Evolutionary conservation across 2,113 vertebrate genomes (phyloP), one percentile per base, ranked within the genome.

Genomic region (Piaya cayana): DNA sequence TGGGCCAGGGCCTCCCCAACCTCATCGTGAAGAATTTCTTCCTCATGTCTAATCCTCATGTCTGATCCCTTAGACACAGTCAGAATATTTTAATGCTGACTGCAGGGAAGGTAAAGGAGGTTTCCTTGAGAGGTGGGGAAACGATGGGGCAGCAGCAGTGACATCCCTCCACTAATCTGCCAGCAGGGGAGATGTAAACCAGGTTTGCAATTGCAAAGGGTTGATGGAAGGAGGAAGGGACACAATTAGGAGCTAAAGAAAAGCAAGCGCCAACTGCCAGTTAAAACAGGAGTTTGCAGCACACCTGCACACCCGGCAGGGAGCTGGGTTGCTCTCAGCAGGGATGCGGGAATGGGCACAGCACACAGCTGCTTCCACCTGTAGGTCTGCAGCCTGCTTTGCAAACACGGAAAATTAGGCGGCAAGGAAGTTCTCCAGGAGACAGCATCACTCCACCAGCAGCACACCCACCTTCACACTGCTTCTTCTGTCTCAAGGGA

Each of bases 71-170:
- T 8, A 43, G 56, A 39, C 75, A 80, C 47, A 7, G 42, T 2
- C 26, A 26, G 52, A 36, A n/a, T 19, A 43, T 55, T 84, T 30
- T 23, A 53, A n/a, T 7, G 50, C n/a, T 15, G 79, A 55, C 62
- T 75, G 62, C 79, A 55, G 56, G 74, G 59, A 63, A 27, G 23
- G 60, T 9, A 50, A 43, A 47, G 42, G 59, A 65, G 20, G 49
- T 62, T 45, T 72, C 59, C 4, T 1, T 6, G 23, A 1, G 5
- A 59, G 52, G 9, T 1, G 4, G 7, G 52, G 50, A 34, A 45
- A 67, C 0, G 29, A 62, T 7, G 42, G 56, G 56, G 87, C 10
- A 1, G 56, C 42, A 27, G 58, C 58, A 86, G 67, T 11, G 6
- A 52, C 42, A 17, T 32, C 80, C 32, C 63, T 42, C 27, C 18